Base-by-base conservation (phyloP, 2,888 invertebrate genomes). In the Cryptophagus acutangulus region DNA sequence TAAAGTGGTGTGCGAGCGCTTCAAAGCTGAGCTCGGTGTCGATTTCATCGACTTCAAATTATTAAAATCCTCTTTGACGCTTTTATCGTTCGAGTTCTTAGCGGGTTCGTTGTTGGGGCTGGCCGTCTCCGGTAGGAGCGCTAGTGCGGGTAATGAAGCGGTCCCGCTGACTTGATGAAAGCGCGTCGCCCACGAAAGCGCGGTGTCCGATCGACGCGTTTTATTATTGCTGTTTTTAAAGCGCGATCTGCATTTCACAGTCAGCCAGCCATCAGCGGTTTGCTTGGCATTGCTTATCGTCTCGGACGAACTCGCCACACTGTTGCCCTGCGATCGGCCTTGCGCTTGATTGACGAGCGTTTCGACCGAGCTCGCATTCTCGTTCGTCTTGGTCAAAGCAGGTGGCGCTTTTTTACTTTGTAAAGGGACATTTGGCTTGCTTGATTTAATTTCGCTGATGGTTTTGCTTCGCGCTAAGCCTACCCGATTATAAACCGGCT, bases 91-190 rank as follows among this genome's bases (percentile, higher is more conserved):
- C n/a, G 56, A 52, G 17, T 62, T 61, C 40, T 56, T 57, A 15
- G 42, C 54, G 12, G 47, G 48, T 10, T 43, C 51, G 33, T 52
- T 51, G 2, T 43, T 17, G 2, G 33, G 18, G 13, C 61, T 61
- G 10, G 44, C 46, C 25, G 51, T 52, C 50, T 71, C 71, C 1
- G 67, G 68, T n/a, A 70, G 48, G 8, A 71, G 45, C 9, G 70
- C 81, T 30, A 89, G 65, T 0, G 87, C 85, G 1, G 89, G 89
- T 36, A 89, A 65, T 48, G 88, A 88, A 0, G 84, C 84, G 1
- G 89, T 88, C 0, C 87, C 86, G 1, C 86, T 87, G 0, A 89
- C 87, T 61, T 87, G 84, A 58, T 87, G 78, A 59, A 86, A 90
- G 44, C 89, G 76, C 46, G 82, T 84, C 0, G 82, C 73, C 84